These are phyloP conservation scores for Kryptolebias ocellatus DNA, from an alignment of 2,797 vertebrate species.

Conservation along the genomic window DNA sequence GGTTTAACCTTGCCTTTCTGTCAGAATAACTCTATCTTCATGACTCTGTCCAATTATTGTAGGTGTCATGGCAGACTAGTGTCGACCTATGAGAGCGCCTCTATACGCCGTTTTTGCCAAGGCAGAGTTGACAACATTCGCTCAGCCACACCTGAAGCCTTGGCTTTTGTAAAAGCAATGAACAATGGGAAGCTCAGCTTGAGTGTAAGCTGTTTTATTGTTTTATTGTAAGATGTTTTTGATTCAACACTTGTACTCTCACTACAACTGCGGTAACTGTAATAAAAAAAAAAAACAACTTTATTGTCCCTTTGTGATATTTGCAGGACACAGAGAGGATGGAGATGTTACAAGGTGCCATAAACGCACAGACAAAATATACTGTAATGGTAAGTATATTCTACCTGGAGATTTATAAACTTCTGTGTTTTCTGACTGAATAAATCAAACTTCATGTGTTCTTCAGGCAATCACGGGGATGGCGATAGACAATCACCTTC, in stretches of 20 bases:
- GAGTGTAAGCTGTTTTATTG: slow-evolving; percentile 49
- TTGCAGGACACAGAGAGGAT: slow-evolving; percentile 88
- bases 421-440: not conserved
- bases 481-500: slow-evolving; percentile 96
- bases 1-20: accelerated
- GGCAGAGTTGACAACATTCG: slow-evolving; percentile 97
- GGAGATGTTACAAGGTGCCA: slow-evolving; percentile 85
- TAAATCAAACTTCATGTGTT: not conserved
- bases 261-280: not conserved
- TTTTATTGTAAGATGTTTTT: not conserved
- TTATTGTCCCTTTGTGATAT: not conserved
- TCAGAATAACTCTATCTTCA: not conserved
- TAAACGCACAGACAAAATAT: slow-evolving; percentile 90
- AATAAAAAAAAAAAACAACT: slow-evolving; percentile 18
- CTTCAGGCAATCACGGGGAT: slow-evolving; percentile 90
- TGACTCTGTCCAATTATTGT: not conserved
- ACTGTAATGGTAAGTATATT: slow-evolving; percentile 87
- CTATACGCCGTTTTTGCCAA: slow-evolving; percentile 88
- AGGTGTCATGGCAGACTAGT: slow-evolving; percentile 82
- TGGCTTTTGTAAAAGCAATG: slow-evolving; percentile 90
- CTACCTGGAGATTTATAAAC: not conserved
- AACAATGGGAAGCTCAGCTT: slow-evolving; percentile 69
- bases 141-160: slow-evolving; percentile 89
- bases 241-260: slow-evolving; percentile 1
- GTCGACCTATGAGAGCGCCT: slow-evolving; percentile 95